phyloP scores from a whole-genome alignment of 1,140 invertebrate species.

The Megalopta genalis region DNA sequence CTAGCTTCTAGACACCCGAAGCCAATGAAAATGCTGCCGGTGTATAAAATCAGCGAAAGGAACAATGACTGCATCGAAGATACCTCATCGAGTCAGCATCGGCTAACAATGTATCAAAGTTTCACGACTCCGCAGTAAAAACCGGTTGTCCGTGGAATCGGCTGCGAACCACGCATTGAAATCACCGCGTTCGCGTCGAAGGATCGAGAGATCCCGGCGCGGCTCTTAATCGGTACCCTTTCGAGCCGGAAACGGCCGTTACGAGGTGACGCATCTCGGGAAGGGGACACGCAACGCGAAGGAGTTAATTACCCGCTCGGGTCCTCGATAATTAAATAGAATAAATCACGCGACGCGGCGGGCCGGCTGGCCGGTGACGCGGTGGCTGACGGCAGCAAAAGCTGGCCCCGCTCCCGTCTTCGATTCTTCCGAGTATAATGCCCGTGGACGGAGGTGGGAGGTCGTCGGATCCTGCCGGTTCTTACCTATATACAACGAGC shows the following conservation, averaged over 20 bases:
- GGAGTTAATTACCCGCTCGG: constrained; percentile 20
- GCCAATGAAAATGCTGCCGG: no score
- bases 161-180: background rate
- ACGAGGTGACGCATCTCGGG: no score
- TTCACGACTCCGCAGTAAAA: background rate
- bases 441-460: constrained; percentile 54
- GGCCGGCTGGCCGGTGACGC: background rate
- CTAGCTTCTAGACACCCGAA: no score
- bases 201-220: no score
- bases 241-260: background rate
- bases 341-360: constrained; percentile 35
- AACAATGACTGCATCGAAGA: no score
- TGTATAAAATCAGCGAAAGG: no score
- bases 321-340: constrained; percentile 16
- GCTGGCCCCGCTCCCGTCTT: constrained; percentile 35
- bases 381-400: constrained; percentile 27
- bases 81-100: no score
- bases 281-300: background rate
- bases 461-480: constrained; percentile 62
- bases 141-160: background rate
- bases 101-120: background rate
- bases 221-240: background rate
- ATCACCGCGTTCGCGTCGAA: background rate
- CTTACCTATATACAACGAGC: constrained; percentile 64
- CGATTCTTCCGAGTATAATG: constrained; percentile 64